Evolutionary conservation across 2,797 vertebrate genomes (phyloP), one percentile per base, ranked within the genome.

Genomic region (Tenualosa ilisha): DNA sequence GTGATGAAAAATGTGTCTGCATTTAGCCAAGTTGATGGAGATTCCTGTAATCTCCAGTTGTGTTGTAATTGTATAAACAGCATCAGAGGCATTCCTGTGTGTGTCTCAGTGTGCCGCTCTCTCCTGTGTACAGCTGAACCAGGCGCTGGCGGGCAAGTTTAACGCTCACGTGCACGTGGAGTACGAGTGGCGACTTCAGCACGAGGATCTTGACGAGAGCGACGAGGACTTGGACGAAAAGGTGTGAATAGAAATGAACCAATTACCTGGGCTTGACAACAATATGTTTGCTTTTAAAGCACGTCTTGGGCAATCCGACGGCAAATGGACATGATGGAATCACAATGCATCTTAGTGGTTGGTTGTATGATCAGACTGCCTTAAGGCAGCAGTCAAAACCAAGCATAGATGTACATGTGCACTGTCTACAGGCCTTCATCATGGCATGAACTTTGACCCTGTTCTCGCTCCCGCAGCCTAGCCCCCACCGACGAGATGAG

Each of bases 181-280:
- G 90, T 99, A 99, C n/a, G 98, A 99, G 84, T 99, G 98, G 98
- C 94, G 98, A 24, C 93, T 99, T 89, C 97, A 98, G 84, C 97
- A 98, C 0, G 97, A 98, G 92, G 98, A 99, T 92, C 91, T 99
- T 90, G 98, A 99, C 0, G 98, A 99, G 91, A 99, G 98, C 3
- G 98, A 99, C 2, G 98, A 99, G 75, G 98, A 99, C 86, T 91
- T 98, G 89, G 98, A 99, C 54, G 98, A 99, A 91, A 99, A 99
- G 92, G 92, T 97, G 63, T 93, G 96, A 59, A 46, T n/a, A 54
- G 90, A 82, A 46, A 46, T 46, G 46, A 46, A 46, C 3, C 46
- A 4, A 4, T 46, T 46, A 46, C 46, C 3, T 46, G 46, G 46
- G 4, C 3, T 46, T 46, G 46, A 46, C 46, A 46, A 46, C 7